phyloP scores from a whole-genome alignment of 2,888 invertebrate species.

The Tenthredo notha region DNA sequence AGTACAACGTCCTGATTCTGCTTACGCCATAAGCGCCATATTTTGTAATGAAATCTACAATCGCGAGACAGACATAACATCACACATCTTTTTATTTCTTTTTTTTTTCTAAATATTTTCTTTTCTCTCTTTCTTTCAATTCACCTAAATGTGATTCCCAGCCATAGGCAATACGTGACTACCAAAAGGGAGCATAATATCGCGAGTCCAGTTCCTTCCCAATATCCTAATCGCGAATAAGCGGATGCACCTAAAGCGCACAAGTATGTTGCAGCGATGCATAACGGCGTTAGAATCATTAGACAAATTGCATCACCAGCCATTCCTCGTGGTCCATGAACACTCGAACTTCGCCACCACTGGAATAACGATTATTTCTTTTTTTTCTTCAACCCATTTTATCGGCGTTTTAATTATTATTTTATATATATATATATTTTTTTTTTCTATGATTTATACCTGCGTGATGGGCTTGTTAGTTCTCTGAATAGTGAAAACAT shows the following conservation, averaged over 20 bases:
- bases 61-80: background rate
- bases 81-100: background rate
- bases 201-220: slow-evolving; percentile 75
- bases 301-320: slow-evolving; percentile 79
- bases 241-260: slow-evolving; percentile 78
- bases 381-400: background rate
- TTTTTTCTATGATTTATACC: slow-evolving; percentile 66
- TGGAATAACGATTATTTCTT: slow-evolving; percentile 59
- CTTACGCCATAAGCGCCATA: slow-evolving; percentile 70
- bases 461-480: slow-evolving; percentile 76
- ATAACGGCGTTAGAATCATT: slow-evolving; percentile 79
- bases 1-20: slow-evolving; percentile 70
- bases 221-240: slow-evolving; percentile 72
- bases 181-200: slow-evolving; percentile 72
- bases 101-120: background rate
- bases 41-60: slow-evolving; percentile 72
- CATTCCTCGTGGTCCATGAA: slow-evolving; percentile 78
- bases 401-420: background rate
- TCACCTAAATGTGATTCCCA: slow-evolving; percentile 74
- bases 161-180: slow-evolving; percentile 73
- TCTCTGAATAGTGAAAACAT: slow-evolving; percentile 77
- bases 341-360: slow-evolving; percentile 77
- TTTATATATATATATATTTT: background rate
- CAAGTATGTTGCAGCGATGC: slow-evolving; percentile 78
- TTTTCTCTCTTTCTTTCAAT: background rate